Evolutionary conservation across 2,797 vertebrate genomes (phyloP).

Genomic region (Falco berigora): DNA sequence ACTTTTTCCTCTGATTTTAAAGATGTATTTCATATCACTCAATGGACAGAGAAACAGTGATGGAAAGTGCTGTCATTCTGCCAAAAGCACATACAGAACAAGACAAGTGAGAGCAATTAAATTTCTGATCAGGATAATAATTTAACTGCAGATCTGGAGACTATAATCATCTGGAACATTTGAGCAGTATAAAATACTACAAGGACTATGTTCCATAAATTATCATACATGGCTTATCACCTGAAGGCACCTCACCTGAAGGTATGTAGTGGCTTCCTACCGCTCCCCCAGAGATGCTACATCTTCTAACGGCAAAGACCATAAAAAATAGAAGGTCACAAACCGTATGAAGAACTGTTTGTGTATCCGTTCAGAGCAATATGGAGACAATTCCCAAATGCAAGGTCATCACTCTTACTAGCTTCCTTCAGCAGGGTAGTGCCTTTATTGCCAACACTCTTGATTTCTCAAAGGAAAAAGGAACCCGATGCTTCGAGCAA

Average conservation of each 20-base stretch:
- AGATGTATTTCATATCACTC: constrained; percentile 3
- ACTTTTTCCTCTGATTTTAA: constrained; percentile 20
- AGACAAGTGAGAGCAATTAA: constrained; percentile 62
- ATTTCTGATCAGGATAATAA: constrained; percentile 58
- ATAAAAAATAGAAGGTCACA: neutral
- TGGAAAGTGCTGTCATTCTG: constrained; percentile 20
- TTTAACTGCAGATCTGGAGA: constrained; percentile 46
- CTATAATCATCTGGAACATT: constrained; percentile 39
- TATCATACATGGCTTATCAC: neutral
- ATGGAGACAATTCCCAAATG: neutral
- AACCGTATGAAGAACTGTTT: neutral
- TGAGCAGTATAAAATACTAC: constrained; percentile 28
- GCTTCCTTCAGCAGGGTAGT: neutral
- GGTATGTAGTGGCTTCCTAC: neutral
- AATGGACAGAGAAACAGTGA: constrained; percentile 1
- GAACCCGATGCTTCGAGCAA: neutral
- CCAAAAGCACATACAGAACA: constrained; percentile 34
- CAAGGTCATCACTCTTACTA: neutral
- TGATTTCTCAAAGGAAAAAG: neutral
- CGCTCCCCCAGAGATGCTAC: neutral
- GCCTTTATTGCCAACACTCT: neutral
- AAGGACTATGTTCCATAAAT: neutral
- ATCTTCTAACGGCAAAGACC: neutral
- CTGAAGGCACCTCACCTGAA: neutral
- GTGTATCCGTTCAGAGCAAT: neutral